Evolutionary conservation across 2,888 invertebrate species (phyloP).

Genomic region (Mesodorylaimus sp.): DNA sequence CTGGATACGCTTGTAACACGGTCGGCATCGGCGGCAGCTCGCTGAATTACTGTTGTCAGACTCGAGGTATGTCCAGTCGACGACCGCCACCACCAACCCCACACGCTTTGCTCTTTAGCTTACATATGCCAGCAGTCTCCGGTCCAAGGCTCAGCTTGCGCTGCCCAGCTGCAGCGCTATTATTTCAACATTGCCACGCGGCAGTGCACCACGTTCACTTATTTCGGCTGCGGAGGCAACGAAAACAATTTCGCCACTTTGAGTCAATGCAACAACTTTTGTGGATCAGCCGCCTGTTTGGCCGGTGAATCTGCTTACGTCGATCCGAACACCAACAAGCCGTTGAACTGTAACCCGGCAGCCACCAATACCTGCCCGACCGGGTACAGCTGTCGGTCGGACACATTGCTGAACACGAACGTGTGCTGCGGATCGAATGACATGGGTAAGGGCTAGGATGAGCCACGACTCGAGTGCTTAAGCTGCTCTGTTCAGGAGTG

Average conservation of each 20-base stretch:
- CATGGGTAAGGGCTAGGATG: constrained; percentile 13
- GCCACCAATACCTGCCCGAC: constrained; percentile 21
- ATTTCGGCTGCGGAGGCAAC: constrained; percentile 6
- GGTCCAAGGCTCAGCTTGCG: background rate
- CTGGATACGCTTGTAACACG: constrained; percentile 2
- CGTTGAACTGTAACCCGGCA: constrained; percentile 24
- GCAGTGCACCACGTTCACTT: constrained; percentile 2
- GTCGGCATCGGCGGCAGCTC: background rate
- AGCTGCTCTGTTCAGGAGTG: constrained; percentile 14
- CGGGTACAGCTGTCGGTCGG: constrained; percentile 21
- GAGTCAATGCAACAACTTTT: constrained; percentile 4
- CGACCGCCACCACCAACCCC: background rate
- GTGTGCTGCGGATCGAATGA: constrained; percentile 23
- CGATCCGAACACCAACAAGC: constrained; percentile 22
- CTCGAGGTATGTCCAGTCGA: background rate
- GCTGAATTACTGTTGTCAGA: constrained; percentile 5
- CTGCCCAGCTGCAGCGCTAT: background rate
- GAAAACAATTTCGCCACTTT: constrained; percentile 7
- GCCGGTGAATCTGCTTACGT: constrained; percentile 22
- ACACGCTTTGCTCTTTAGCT: background rate
- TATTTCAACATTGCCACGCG: constrained; percentile 1
- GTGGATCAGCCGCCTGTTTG: constrained; percentile 24
- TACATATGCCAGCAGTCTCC: background rate
- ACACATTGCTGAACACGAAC: constrained; percentile 17
- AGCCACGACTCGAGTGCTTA: background rate